Evolutionary conservation across 2,888 invertebrate species (phyloP).

Genomic region (Eilema caniola): DNA sequence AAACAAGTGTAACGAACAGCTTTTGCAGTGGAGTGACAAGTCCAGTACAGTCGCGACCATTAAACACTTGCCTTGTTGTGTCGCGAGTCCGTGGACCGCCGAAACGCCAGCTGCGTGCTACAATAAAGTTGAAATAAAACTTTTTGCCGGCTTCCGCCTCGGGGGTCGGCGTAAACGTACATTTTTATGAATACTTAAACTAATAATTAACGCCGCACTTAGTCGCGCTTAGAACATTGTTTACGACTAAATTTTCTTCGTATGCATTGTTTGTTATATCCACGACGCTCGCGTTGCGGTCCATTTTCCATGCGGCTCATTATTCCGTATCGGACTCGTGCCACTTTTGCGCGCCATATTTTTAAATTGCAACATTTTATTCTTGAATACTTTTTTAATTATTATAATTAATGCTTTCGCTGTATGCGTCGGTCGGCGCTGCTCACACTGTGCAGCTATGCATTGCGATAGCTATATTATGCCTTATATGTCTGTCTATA

Average conservation of each 20-base stretch:
- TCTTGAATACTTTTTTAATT: conserved; percentile 61
- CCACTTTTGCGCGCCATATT: conserved; percentile 64
- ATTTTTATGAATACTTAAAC: conserved; percentile 79
- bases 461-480: conserved; percentile 32
- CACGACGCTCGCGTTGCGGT: conserved; percentile 64
- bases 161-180: conserved; percentile 58
- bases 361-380: conserved; percentile 65
- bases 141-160: conserved; percentile 62
- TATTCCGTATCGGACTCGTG: conserved; percentile 70
- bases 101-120: conserved; percentile 67
- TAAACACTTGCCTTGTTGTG: conserved; percentile 24
- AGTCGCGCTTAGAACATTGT: conserved; percentile 74
- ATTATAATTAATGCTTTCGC: conserved; percentile 73
- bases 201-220: conserved; percentile 79
- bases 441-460: conserved; percentile 34
- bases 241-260: conserved; percentile 73
- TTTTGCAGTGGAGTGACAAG: not conserved
- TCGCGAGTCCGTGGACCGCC: conserved; percentile 48
- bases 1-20: not conserved
- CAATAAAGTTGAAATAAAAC: conserved; percentile 66
- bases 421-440: conserved; percentile 51
- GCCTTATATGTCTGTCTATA: not conserved
- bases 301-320: conserved; percentile 68
- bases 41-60: conserved; percentile 5
- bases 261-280: conserved; percentile 71